A percentile compares a stretch with the other conserved stretches of the same genome.
phyloP scores from a whole-genome alignment of 2,888 invertebrate species.

The Theodoxus fluviatilis region DNA sequence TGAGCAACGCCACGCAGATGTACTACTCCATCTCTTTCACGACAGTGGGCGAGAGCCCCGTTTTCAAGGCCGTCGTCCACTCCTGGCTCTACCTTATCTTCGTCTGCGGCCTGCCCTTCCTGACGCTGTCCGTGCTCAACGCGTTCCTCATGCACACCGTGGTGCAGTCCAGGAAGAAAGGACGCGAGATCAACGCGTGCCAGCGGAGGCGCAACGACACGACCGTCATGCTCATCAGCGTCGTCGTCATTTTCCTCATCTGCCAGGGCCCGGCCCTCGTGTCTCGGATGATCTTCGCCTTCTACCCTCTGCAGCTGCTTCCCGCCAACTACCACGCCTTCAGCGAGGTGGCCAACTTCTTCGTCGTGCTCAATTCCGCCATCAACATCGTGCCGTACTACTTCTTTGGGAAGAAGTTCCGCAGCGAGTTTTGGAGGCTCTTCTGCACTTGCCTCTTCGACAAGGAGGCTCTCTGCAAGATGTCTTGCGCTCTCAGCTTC shows the following conservation, averaged over 20 bases:
- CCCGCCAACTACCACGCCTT: conserved; percentile 48
- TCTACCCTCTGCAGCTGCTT: conserved; percentile 35
- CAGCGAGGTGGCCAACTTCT: conserved; percentile 62
- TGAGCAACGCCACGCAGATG: conserved; percentile 32
- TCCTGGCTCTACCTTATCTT: conserved; percentile 62
- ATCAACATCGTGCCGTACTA: conserved; percentile 66
- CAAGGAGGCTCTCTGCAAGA: conserved; percentile 42
- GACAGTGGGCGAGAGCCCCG: conserved; percentile 46
- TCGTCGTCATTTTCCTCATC: conserved; percentile 63
- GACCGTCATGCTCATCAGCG: conserved; percentile 65
- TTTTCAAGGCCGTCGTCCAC: conserved; percentile 59
- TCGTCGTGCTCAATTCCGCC: conserved; percentile 64
- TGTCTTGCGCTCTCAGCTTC: conserved; percentile 47
- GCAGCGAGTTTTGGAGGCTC: conserved; percentile 59
- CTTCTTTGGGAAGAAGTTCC: conserved; percentile 63
- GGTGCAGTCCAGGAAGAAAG: conserved; percentile 54
- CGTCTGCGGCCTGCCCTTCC: conserved; percentile 63
- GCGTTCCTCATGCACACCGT: conserved; percentile 62
- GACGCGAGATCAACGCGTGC: conserved; percentile 56
- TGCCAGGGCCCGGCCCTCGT: conserved; percentile 65
- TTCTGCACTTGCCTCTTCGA: conserved; percentile 57
- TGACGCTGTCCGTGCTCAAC: conserved; percentile 62
- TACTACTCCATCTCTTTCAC: conserved; percentile 44
- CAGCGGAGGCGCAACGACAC: conserved; percentile 64
- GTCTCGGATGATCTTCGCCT: conserved; percentile 63